Base-by-base conservation (phyloP, 2,797 vertebrate genomes). In the Phylloscopus collybita region DNA sequence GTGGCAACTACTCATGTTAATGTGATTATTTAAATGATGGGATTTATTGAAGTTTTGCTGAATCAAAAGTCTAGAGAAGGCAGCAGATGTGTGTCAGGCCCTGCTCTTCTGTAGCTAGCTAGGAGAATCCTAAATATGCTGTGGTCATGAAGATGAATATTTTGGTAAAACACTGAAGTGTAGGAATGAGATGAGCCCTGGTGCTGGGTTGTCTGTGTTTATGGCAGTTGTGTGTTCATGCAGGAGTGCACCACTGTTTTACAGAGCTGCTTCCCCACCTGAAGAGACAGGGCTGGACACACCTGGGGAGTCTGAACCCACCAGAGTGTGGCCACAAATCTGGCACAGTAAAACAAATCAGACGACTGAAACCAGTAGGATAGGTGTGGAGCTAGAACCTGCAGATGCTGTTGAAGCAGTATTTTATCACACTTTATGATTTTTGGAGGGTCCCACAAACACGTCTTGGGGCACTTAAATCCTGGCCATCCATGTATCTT, bases 181-280 rank as follows among this genome's bases (percentile, higher is more conserved):
- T 25, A 26, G 44, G 49, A 38, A 51, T 19, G 32, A 32, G 22
- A 2, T 51, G 82, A 73, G 16, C 10, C 49, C 12, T 65, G 62
- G 20, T 45, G 49, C 53, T 64, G 66, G 76, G 22, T 16, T 67
- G 10, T 22, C 42, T 64, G 61, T 44, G 27, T 59, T 91, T 69
- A 3, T 34, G 73, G 59, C 19, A 80, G 32, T 34, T 26, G 2
- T 0, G 1, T 22, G 5, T 16, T 64, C 4, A 1, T 29, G n/a
- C 16, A 40, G 19, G 42, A 61, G 9, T 5, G 1, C 75, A 5
- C 7, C 42, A 11, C 3, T 69, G 21, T 54, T 88, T 65, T 23
- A 26, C 47, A 67, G 30, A 54, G 12, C 51, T 62, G 25, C 27
- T 61, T 88, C 29, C 22, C 9, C 23, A 45, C 16, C 51, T 38